Conservation (phyloP, 2,888 invertebrate genomes). For the Sepioteuthis lessoniana region DNA sequence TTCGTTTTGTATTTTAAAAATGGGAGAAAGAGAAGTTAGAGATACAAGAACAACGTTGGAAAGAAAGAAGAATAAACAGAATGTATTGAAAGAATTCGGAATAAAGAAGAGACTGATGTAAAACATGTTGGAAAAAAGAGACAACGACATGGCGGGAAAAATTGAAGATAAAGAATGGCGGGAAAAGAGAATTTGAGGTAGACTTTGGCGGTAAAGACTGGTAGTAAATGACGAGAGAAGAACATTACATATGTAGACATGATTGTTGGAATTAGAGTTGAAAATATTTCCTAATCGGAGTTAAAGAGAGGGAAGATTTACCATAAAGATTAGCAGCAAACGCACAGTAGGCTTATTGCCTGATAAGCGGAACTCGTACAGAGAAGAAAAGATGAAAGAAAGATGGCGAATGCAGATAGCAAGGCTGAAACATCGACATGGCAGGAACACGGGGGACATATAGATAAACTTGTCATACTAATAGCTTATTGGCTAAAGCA, state of each 20-base stretch:
- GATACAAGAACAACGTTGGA: too few relatives aligned
- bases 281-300: neutral
- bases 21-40: too few relatives aligned
- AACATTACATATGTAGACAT: neutral
- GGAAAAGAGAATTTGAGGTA: neutral
- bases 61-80: too few relatives aligned
- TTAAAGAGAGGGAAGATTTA: constrained; percentile 12
- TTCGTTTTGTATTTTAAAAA: too few relatives aligned
- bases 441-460: neutral
- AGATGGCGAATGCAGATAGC: constrained; percentile 10
- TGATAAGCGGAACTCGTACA: neutral
- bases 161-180: neutral
- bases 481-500: neutral
- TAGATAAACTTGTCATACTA: neutral
- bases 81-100: too few relatives aligned
- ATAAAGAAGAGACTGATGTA: neutral
- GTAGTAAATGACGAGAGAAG: neutral
- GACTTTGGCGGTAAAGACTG: neutral
- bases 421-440: neutral
- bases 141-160: neutral
- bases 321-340: neutral
- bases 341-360: neutral
- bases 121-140: neutral
- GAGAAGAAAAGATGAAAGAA: neutral
- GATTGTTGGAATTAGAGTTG: neutral